phyloP scores from a whole-genome alignment of 2,888 invertebrate genomes.

The Andrena hattorfiana region DNA sequence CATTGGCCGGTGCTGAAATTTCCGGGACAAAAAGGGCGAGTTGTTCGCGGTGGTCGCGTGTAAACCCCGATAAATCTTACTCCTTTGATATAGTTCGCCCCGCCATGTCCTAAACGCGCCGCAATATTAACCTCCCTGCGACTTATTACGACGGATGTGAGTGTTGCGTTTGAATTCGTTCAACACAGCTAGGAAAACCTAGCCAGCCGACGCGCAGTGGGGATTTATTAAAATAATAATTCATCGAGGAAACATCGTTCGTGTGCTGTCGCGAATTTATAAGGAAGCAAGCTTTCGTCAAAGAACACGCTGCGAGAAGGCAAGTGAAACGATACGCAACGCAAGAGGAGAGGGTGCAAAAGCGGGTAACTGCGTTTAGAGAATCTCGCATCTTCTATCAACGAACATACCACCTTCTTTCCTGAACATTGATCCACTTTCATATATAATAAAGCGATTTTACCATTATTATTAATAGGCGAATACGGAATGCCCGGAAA shows the following conservation, averaged over 20 bases:
- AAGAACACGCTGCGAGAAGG: not conserved
- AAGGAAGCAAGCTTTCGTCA: constrained; percentile 35
- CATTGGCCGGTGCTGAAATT: constrained; percentile 44
- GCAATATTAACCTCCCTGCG: not conserved
- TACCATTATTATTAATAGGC: no score
- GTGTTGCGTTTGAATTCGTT: not conserved
- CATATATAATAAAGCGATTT: no score
- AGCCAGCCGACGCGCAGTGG: not conserved
- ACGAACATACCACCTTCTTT: no score
- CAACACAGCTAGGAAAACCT: not conserved
- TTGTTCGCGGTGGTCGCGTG: constrained; percentile 19
- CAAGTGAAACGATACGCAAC: not conserved
- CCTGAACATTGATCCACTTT: no score
- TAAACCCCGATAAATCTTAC: constrained; percentile 40
- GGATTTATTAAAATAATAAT: constrained; percentile 22
- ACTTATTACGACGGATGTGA: constrained; percentile 9
- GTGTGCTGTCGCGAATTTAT: constrained; percentile 8
- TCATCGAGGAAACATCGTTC: not conserved
- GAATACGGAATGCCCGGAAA: no score
- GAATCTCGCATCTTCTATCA: no score
- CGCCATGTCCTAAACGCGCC: not conserved
- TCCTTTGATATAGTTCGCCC: not conserved
- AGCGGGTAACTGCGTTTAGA: no score
- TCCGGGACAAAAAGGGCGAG: constrained; percentile 44
- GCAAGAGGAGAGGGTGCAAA: not conserved